A percentile compares a stretch with the other conserved stretches of the same genome.
phyloP scores from a whole-genome alignment of 1,140 invertebrate species.

The Grapholita molesta region DNA sequence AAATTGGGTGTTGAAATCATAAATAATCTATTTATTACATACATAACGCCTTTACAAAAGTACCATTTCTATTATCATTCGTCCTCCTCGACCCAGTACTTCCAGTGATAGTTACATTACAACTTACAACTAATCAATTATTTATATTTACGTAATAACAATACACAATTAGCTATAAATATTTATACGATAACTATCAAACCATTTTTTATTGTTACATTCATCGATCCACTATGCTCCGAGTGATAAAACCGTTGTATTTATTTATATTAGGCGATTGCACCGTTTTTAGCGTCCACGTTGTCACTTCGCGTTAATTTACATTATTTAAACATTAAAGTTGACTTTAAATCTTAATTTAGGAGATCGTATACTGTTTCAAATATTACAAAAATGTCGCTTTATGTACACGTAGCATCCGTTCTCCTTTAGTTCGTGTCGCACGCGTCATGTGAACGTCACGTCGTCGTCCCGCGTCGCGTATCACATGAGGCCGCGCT shows the following conservation, averaged over 20 bases:
- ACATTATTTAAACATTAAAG: constrained; percentile 71
- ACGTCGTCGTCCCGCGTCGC: constrained; percentile 21
- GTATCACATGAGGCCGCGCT: constrained; percentile 19
- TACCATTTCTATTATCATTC: constrained; percentile 44
- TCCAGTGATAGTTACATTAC: constrained; percentile 61
- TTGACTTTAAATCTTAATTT: constrained; percentile 77
- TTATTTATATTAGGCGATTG: constrained; percentile 54
- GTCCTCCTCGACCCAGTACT: constrained; percentile 58
- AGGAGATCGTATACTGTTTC: constrained; percentile 78
- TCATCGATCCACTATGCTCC: constrained; percentile 55
- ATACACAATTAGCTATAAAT: constrained; percentile 78
- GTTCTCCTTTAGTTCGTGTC: constrained; percentile 55
- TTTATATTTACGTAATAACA: constrained; percentile 77
- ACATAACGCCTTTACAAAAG: constrained; percentile 59
- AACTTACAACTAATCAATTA: constrained; percentile 76
- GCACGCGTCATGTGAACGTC: too few relatives aligned
- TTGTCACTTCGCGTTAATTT: constrained; percentile 56
- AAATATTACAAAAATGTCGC: constrained; percentile 76
- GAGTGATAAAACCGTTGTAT: constrained; percentile 52
- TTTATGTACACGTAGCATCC: constrained; percentile 70
- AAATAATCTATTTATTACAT: constrained; percentile 54
- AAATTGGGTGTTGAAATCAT: constrained; percentile 34
- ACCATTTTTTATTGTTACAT: constrained; percentile 71
- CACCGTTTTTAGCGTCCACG: constrained; percentile 60
- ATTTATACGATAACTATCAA: constrained; percentile 77